These are phyloP conservation scores for Enoplosus armatus DNA, from an alignment of 2,797 vertebrate species.

Conservation along the genomic window DNA sequence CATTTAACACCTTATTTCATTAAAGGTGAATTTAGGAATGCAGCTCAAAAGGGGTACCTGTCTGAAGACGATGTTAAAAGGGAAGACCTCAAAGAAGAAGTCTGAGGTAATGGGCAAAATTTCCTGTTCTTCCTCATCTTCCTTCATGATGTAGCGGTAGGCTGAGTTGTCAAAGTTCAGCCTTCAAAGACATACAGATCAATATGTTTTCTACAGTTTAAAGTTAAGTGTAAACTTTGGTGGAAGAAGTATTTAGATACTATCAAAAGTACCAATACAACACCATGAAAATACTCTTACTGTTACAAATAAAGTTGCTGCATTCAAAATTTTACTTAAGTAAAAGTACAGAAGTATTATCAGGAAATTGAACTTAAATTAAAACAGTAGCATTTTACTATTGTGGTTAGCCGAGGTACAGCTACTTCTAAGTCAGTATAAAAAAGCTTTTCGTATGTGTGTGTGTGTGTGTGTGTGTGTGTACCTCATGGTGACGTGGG, in stretches of 20 bases:
- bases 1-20: not conserved
- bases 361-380: too few species aligned
- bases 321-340: not conserved
- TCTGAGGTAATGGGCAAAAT: conserved; percentile 87
- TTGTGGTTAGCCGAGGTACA: too few species aligned
- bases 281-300: not conserved
- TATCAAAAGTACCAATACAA: not conserved
- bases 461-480: conserved; percentile 12
- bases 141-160: conserved; percentile 87
- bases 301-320: not conserved
- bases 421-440: not conserved
- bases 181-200: conserved; percentile 54
- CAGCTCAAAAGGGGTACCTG: conserved; percentile 71
- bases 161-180: conserved; percentile 88
- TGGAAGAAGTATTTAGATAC: not conserved
- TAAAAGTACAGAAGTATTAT: too few species aligned
- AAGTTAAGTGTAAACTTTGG: not conserved
- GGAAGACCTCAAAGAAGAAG: conserved; percentile 88
- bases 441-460: not conserved
- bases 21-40: not conserved
- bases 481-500: conserved; percentile 87
- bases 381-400: too few species aligned
- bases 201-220: not conserved
- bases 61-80: conserved; percentile 88
- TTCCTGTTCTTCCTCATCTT: conserved; percentile 85